Conservation (phyloP, 2,797 vertebrate genomes). For the Pipistrellus nathusii region DNA sequence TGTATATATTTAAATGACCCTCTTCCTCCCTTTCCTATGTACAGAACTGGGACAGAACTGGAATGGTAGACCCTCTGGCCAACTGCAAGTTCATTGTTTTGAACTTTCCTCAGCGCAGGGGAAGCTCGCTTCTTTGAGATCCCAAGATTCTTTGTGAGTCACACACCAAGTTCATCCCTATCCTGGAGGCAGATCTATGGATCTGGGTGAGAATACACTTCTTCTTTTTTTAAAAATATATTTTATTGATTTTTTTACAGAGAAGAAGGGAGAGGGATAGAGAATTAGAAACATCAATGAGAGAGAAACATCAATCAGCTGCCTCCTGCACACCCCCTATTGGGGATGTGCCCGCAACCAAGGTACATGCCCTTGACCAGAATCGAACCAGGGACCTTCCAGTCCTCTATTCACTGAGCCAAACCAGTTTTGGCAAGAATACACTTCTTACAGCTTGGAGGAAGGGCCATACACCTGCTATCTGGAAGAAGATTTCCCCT, state of each 20-base stretch:
- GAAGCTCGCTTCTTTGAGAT: background rate
- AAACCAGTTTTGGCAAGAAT: too few relatives aligned
- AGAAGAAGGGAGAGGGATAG: too few relatives aligned
- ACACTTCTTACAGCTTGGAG: background rate
- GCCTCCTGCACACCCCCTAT: too few relatives aligned
- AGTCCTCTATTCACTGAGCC: too few relatives aligned
- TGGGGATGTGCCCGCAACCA: too few relatives aligned
- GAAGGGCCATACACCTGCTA: background rate
- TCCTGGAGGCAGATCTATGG: background rate
- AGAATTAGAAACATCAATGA: too few relatives aligned
- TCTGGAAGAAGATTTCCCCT: background rate
- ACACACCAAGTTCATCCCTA: background rate
- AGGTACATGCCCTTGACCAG: too few relatives aligned
- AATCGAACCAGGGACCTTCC: too few relatives aligned
- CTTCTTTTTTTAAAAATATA: too few relatives aligned
- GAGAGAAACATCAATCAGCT: too few relatives aligned
- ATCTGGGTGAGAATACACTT: background rate
- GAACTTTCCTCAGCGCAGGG: conserved; percentile 25
- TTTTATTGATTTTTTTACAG: too few relatives aligned
- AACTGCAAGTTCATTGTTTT: conserved; percentile 13
- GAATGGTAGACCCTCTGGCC: background rate
- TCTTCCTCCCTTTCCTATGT: accelerated
- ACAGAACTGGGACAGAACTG: too few relatives aligned
- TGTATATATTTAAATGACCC: background rate
- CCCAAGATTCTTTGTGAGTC: conserved; percentile 19